Evolutionary conservation across 92 coral and sea anemone genomes (phyloP).

Genomic region (Phenganax stokvisi): DNA sequence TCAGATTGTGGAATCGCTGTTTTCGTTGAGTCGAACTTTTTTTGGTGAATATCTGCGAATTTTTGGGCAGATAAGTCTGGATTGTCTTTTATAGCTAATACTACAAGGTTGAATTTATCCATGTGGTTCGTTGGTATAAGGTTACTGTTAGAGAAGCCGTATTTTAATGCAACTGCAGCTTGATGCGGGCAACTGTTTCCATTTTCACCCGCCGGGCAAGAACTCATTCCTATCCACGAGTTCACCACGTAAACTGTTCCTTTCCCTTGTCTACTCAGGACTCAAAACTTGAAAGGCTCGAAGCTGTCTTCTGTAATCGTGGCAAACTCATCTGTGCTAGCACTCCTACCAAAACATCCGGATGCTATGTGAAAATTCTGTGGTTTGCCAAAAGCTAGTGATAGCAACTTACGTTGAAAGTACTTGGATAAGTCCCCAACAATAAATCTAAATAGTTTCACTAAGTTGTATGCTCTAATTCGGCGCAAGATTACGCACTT

Average conservation of each 20-base stretch:
- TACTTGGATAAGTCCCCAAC: constrained; percentile 43
- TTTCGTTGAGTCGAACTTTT: constrained; percentile 14
- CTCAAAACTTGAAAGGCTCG: constrained; percentile 29
- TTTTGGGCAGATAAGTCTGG: constrained; percentile 5
- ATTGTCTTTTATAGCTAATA: constrained; percentile 16
- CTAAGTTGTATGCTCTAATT: constrained; percentile 50
- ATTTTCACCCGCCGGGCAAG: constrained; percentile 48
- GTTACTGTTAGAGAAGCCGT: constrained; percentile 30
- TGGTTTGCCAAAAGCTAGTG: constrained; percentile 43
- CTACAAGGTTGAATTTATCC: constrained; percentile 48
- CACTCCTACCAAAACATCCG: constrained; percentile 35
- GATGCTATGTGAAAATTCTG: constrained; percentile 35
- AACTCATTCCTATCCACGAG: constrained; percentile 39
- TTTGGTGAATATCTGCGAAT: constrained; percentile 48
- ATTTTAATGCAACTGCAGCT: constrained; percentile 46
- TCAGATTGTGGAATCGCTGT: too few relatives aligned
- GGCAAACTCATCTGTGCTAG: constrained; percentile 27
- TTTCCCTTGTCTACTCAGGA: constrained; percentile 38
- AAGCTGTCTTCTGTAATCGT: constrained; percentile 39
- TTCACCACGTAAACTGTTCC: constrained; percentile 37
- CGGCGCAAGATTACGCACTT: constrained; percentile 48
- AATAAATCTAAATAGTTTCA: constrained; percentile 44
- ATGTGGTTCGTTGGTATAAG: constrained; percentile 43
- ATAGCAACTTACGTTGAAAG: constrained; percentile 49
- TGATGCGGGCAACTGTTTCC: constrained; percentile 58